phyloP scores from a whole-genome alignment of 2,888 invertebrate genomes.

The Synanthedon myopaeformis region DNA sequence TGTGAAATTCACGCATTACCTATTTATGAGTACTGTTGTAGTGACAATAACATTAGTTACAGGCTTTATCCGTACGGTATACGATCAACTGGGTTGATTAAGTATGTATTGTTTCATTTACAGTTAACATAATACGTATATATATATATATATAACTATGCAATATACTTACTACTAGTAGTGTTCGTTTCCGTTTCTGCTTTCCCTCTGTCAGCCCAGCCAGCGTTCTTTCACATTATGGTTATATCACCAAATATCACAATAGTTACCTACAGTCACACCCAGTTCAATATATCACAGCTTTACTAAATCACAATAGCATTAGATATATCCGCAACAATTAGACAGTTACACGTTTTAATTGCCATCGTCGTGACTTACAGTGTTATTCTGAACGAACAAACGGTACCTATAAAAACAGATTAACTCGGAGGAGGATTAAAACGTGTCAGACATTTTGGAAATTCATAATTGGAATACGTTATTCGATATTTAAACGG shows the following conservation, averaged over 20 bases:
- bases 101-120: background rate
- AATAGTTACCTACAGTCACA: constrained; percentile 67
- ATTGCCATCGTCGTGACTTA: constrained; percentile 21
- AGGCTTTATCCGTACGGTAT: constrained; percentile 18
- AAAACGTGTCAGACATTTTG: too few relatives aligned
- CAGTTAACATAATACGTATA: background rate
- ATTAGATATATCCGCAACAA: constrained; percentile 10
- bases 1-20: constrained; percentile 19
- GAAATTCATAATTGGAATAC: too few relatives aligned
- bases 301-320: constrained; percentile 60
- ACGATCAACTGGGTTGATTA: constrained; percentile 7
- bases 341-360: constrained; percentile 11
- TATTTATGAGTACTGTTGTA: constrained; percentile 45
- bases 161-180: background rate
- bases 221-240: constrained; percentile 17
- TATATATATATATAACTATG: background rate
- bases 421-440: too few relatives aligned
- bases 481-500: too few relatives aligned
- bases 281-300: constrained; percentile 65
- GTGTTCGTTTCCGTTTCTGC: constrained; percentile 10
- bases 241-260: constrained; percentile 61
- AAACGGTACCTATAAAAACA: too few relatives aligned
- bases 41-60: constrained; percentile 51
- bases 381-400: constrained; percentile 11
- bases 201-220: constrained; percentile 13